Conservation (phyloP, 1,140 invertebrate genomes). For the Gonioctena quinquepunctata region DNA sequence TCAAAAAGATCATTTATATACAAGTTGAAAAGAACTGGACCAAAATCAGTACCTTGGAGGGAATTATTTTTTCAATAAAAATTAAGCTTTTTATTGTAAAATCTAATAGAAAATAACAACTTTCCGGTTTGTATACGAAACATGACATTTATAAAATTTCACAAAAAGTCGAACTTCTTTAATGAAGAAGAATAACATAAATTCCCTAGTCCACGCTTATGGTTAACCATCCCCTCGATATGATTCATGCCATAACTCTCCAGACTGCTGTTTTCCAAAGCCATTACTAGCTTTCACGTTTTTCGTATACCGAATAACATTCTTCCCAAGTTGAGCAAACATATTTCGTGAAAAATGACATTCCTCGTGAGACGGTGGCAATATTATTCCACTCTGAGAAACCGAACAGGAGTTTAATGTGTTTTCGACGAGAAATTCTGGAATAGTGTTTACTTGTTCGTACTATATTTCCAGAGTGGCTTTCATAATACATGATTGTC, state of each 20-base stretch:
- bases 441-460: neutral
- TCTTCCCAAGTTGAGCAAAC: neutral
- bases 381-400: neutral
- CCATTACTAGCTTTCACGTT: neutral
- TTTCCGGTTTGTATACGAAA: too few relatives aligned
- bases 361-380: neutral
- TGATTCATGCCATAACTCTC: neutral
- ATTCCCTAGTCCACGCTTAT: neutral
- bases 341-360: neutral
- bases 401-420: neutral
- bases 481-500: neutral
- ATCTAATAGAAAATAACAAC: too few relatives aligned
- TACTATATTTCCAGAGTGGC: neutral
- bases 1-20: too few relatives aligned
- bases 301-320: neutral
- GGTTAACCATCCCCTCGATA: neutral
- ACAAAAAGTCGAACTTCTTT: too few relatives aligned
- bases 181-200: too few relatives aligned
- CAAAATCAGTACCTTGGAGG: too few relatives aligned
- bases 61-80: too few relatives aligned
- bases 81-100: too few relatives aligned
- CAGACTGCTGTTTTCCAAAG: neutral
- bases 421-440: neutral
- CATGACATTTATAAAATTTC: too few relatives aligned
- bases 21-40: too few relatives aligned